These are phyloP conservation scores for Drosophila dives DNA, from an alignment of 2,888 invertebrate species.

Conservation along the genomic window DNA sequence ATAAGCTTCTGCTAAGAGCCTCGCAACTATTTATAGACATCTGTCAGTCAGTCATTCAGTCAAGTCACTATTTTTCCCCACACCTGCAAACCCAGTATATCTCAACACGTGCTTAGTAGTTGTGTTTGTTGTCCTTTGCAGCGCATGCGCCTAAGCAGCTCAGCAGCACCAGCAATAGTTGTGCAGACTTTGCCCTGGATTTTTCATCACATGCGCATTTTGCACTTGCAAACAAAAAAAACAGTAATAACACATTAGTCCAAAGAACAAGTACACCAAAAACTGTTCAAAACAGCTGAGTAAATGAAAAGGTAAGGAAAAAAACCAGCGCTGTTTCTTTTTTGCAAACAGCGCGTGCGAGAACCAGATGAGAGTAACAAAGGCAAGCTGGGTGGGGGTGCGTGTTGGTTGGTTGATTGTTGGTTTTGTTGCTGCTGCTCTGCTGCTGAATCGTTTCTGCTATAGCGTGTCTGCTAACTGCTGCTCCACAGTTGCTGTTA, in stretches of 20 bases:
- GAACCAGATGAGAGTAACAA: conserved; percentile 25
- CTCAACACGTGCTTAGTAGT: conserved; percentile 43
- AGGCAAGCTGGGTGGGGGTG: background rate
- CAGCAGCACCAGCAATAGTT: conserved; percentile 47
- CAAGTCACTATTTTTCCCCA: conserved; percentile 3
- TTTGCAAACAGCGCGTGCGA: conserved; percentile 4
- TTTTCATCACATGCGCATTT: conserved; percentile 73
- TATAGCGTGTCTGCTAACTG: background rate
- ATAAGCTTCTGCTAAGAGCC: conserved; percentile 37
- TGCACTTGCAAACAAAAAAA: conserved; percentile 40
- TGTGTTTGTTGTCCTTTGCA: conserved; percentile 46
- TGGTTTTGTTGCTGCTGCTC: background rate
- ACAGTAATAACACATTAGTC: background rate
- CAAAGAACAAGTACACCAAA: conserved; percentile 26
- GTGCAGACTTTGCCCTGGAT: conserved; percentile 76
- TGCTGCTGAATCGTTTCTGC: background rate
- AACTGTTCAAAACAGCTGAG: background rate
- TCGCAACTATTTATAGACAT: conserved; percentile 52
- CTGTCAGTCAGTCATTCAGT: conserved; percentile 28
- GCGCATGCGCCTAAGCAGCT: conserved; percentile 63
- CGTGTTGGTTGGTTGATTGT: background rate
- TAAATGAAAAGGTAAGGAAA: conserved; percentile 25
- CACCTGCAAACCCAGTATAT: background rate
- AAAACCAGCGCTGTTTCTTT: conserved; percentile 30
- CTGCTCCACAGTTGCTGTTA: background rate